Base-by-base conservation (phyloP, 1,140 invertebrate species). In the Trissolcus basalis region DNA sequence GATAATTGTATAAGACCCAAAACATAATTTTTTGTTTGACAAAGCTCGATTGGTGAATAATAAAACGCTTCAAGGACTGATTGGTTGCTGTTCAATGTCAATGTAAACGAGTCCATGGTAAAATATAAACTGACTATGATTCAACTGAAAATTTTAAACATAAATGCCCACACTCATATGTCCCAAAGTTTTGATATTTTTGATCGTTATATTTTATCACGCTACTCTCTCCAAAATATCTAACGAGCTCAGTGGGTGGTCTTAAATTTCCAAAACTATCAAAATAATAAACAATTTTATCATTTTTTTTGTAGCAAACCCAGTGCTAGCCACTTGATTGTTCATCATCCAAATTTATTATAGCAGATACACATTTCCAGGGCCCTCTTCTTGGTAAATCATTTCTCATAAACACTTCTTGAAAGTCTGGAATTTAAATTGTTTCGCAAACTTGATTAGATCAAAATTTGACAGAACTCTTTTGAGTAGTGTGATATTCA, bases 201-300 rank as follows among this genome's bases (percentile, higher is more conserved):
- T 63, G 16, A 19, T 77, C 47, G 58, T 81, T 81, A 33, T 80
- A 83, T 16, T 61, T 70, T 8, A 61, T 43, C 5, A 82, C 55
- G 45, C 41, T 43, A 54, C 59, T 14, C 7, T 19, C n/a, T 47
- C 50, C 19, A 4, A 82, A 49, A 74, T 84, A 84, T 19, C 61
- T 56, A n/a, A 81, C 35, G 4, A 81, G 14, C 54, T 83, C 78
- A 13, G 4, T 0, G 0, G 80, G 78, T n/a, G 80, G 75, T 64
- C 63, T 73, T 8, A 83, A 59, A 67, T 84, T 78, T 9, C 79
- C 78, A 71, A 79, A 83, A 70, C 79, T 80, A 44, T 82, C 81
- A 41, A 81, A 85, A 64, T 85, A 83, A 14, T 67, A 39, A 1
- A 84, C 51, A 35, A 64, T 15, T 19, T 80, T 60, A 35, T 68